These are phyloP conservation scores for Anoplopoma fimbria DNA, from an alignment of 2,113 vertebrate species.

Conservation along the genomic window DNA sequence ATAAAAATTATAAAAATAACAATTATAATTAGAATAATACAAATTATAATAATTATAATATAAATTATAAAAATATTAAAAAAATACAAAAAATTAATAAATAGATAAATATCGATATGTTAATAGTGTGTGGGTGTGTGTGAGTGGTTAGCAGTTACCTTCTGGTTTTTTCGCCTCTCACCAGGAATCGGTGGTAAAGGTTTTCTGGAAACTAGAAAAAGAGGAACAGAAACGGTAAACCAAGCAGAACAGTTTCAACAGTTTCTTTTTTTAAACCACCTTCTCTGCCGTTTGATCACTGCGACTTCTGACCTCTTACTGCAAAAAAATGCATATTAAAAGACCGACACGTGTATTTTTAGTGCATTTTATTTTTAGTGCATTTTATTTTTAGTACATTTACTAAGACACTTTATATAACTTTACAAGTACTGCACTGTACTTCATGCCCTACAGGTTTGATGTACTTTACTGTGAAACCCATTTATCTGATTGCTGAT, in stretches of 20 bases:
- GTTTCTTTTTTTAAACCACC: not conserved
- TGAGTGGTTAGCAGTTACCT: slow-evolving; percentile 69
- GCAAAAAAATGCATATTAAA: not conserved
- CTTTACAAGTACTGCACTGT: not conserved
- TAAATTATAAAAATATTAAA: no score
- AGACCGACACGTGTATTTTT: no score
- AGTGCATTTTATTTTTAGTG: no score
- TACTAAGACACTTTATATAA: not conserved
- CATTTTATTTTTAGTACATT: not conserved
- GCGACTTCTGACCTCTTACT: not conserved
- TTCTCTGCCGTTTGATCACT: not conserved
- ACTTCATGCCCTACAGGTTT: not conserved
- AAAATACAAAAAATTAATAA: no score
- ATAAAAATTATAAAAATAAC: no score
- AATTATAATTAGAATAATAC: no score
- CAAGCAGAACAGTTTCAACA: not conserved
- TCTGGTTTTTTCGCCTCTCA: slow-evolving; percentile 48
- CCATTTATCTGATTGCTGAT: not conserved
- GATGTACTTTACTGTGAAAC: not conserved
- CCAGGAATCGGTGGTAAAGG: slow-evolving; percentile 87
- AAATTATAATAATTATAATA: no score
- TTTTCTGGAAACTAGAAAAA: slow-evolving; percentile 86
- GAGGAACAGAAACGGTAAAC: slow-evolving; percentile 59
- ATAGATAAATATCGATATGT: no score
- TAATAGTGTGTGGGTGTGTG: not conserved